A percentile compares a stretch with the other conserved stretches of the same genome.
These are phyloP conservation scores for Spinus olivaceus DNA, from an alignment of 2,797 vertebrate species.

Conservation along the genomic window DNA sequence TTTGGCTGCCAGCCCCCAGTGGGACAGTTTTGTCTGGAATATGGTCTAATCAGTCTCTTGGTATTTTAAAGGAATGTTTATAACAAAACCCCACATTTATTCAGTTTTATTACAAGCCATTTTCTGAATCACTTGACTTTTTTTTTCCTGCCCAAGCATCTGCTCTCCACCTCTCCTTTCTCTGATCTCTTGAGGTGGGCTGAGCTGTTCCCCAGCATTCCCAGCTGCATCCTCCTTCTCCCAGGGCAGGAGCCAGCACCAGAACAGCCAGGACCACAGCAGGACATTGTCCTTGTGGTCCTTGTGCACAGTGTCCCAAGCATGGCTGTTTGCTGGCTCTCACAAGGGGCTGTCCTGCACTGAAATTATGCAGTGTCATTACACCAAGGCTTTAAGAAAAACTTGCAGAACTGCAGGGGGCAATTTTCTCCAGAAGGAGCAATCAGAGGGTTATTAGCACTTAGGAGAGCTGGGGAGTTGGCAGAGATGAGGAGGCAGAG, in stretches of 20 bases:
- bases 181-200: background rate
- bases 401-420: background rate
- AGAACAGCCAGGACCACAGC: fast-evolving
- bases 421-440: background rate
- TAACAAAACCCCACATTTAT: background rate
- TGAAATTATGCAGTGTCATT: fast-evolving
- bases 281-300: background rate
- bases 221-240: background rate
- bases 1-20: background rate
- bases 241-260: background rate
- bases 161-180: background rate
- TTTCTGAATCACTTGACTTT: conserved; percentile 33
- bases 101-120: background rate
- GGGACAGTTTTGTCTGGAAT: conserved; percentile 23
- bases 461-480: background rate
- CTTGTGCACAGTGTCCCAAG: background rate
- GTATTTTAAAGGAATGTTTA: conserved; percentile 27
- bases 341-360: background rate
- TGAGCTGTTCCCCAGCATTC: background rate
- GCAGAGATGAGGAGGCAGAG: background rate
- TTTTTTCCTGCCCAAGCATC: background rate
- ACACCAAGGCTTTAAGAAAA: background rate
- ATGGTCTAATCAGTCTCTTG: conserved; percentile 1
- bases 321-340: background rate
- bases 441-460: background rate